A percentile compares a stretch with the other conserved stretches of the same genome.
These are phyloP conservation scores for Psittacus erithacus DNA, from an alignment of 2,113 vertebrate genomes.

Conservation along the genomic window DNA sequence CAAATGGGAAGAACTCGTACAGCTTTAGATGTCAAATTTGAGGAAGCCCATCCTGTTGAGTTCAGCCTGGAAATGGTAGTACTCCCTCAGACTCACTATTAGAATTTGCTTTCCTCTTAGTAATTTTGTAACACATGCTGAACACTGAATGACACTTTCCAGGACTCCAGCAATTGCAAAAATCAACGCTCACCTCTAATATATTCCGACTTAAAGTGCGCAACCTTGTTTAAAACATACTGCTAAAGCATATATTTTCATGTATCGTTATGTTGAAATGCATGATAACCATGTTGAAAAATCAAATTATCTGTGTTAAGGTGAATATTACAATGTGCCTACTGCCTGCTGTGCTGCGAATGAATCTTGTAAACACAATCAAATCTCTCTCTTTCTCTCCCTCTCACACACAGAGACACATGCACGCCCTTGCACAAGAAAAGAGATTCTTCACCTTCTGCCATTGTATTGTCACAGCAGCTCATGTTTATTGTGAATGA, in stretches of 20 bases:
- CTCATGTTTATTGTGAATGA: constrained; percentile 72
- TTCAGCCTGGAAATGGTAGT: background rate
- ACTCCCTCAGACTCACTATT: background rate
- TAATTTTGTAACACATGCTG: constrained; percentile 30
- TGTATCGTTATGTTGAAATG: constrained; percentile 84
- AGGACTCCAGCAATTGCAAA: constrained; percentile 53
- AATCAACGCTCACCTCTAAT: constrained; percentile 76
- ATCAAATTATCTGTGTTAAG: constrained; percentile 87
- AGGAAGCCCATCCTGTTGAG: background rate
- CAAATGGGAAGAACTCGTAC: background rate
- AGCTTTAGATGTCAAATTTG: background rate
- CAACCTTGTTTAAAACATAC: constrained; percentile 86
- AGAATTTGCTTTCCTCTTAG: background rate
- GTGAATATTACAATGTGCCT: constrained; percentile 82
- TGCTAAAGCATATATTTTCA: constrained; percentile 84
- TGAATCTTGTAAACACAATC: constrained; percentile 86
- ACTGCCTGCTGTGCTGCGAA: constrained; percentile 89
- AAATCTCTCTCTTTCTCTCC: constrained; percentile 56
- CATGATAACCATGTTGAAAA: constrained; percentile 80
- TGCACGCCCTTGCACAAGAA: background rate
- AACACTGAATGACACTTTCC: constrained; percentile 40
- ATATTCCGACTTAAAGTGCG: constrained; percentile 82
- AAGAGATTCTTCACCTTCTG: constrained; percentile 71
- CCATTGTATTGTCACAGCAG: constrained; percentile 62
- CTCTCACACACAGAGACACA: background rate